A percentile compares a stretch with the other conserved stretches of the same genome.
Conservation (phyloP, 1,140 invertebrate species). For the Aphis craccivora region DNA sequence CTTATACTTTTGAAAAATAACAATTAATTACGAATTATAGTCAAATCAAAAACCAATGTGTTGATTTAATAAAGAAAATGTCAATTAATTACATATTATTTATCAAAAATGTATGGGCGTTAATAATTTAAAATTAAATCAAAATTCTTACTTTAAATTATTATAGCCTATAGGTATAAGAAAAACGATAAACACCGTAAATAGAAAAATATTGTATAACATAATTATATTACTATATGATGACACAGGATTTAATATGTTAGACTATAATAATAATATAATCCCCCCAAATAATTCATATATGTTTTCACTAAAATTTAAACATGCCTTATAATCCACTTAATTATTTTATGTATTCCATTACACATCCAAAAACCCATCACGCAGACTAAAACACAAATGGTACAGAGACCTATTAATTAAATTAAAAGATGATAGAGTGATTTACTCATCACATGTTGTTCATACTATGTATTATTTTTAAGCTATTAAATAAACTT, state of each 20-base stretch:
- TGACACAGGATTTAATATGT: not conserved
- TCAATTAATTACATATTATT: too few relatives aligned
- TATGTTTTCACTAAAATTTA: not conserved
- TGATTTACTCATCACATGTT: not conserved
- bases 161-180: too few relatives aligned
- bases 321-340: not conserved
- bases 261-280: not conserved
- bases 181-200: not conserved
- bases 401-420: not conserved
- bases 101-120: too few relatives aligned
- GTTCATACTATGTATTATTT: not conserved
- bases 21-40: not conserved
- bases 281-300: not conserved
- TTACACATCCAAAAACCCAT: not conserved
- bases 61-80: not conserved
- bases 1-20: slow-evolving; percentile 8
- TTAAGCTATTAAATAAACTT: not conserved
- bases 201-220: not conserved
- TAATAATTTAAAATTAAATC: not conserved
- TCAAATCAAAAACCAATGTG: not conserved
- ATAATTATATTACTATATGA: not conserved
- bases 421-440: not conserved
- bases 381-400: not conserved
- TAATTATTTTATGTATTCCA: not conserved
- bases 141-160: not conserved